Base-by-base conservation (phyloP, 2,888 invertebrate genomes). In the Troides helena region DNA sequence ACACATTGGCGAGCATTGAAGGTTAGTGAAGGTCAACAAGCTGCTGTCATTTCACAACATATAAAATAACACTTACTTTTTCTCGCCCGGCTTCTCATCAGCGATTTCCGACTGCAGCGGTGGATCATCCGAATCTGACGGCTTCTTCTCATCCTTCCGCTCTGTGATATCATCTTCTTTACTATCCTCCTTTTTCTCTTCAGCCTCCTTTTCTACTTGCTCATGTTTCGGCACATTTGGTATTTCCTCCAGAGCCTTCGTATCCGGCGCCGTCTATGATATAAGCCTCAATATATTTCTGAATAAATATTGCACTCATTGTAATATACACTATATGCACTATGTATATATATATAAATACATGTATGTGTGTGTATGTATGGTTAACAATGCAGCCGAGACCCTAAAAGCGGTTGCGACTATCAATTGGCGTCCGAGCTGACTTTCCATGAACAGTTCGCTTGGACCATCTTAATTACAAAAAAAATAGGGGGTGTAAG, bases 51-150 rank as follows among this genome's bases (percentile, higher is more conserved):
- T 12, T 12, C 14, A 3, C 46, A 2, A 14, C 14, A 46, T 12
- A 46, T 46, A 14, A 73, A 75, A 73, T 23, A 39, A 2, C 36
- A 68, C 82, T 78, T 18, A 92, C 92, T 89, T 82, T 80, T 90
- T 92, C 76, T 92, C 92, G 0, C 87, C 88, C 0, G 88, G 84
- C 62, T 86, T 90, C 1, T 91, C 92, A 0, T 89, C 89, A 0
- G 63, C 72, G 0, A 74, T 77, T 70, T 90, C 90, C 0, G 83
- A 77, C 73, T 91, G 92, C 14, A 90, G 75, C 3, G 92, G 91
- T 0, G 91, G 91, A 58, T 90, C 91, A 0, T 92, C 91, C 12
- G 84, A 75, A 2, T 89, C 84, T 14, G 53, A 43, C 0, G 65
- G 23, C 46, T 74, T 73, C 62, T 78, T 79, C 1, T 78, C 71